These are phyloP conservation scores for Alfaro cultratus DNA, from an alignment of 2,797 vertebrate species.

Conservation along the genomic window DNA sequence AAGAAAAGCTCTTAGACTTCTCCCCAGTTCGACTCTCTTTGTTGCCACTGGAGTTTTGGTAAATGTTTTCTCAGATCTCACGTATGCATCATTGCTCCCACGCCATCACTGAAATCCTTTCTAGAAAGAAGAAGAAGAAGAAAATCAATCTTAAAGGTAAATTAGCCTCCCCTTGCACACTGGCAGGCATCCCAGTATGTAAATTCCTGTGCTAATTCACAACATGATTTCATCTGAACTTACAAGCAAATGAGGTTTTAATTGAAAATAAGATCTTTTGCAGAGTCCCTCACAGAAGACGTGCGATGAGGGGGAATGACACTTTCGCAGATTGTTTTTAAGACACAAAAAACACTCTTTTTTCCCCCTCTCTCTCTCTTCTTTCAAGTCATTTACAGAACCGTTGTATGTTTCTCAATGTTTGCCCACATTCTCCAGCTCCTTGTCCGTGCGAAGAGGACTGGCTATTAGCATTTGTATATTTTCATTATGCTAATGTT, in stretches of 20 bases:
- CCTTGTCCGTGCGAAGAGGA: conserved; percentile 88
- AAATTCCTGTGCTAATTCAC: conserved; percentile 98
- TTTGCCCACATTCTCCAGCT: conserved; percentile 93
- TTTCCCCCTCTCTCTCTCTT: conserved; percentile 1
- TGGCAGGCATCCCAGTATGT: conserved; percentile 95
- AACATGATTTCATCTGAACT: conserved; percentile 99
- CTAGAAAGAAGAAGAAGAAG: conserved; percentile 17
- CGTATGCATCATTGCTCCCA: conserved; percentile 79
- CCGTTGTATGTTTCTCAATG: conserved; percentile 84
- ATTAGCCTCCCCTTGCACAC: conserved; percentile 82
- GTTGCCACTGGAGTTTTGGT: conserved; percentile 63
- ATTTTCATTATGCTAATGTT: conserved; percentile 99
- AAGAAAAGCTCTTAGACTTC: conserved; percentile 48
- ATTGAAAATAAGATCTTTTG: conserved; percentile 90
- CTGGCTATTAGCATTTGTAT: conserved; percentile 98
- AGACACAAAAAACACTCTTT: conserved; percentile 64
- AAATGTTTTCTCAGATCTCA: conserved; percentile 70
- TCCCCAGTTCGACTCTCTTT: conserved; percentile 46
- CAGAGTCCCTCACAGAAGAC: conserved; percentile 84
- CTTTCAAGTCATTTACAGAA: conserved; percentile 88
- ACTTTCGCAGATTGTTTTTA: conserved; percentile 84
- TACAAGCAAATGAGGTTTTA: conserved; percentile 99
- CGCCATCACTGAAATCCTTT: conserved; percentile 83
- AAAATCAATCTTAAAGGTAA: conserved; percentile 87
- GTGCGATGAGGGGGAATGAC: conserved; percentile 86